Conservation (phyloP, 2,113 vertebrate species). For the Antechinus flavipes region DNA sequence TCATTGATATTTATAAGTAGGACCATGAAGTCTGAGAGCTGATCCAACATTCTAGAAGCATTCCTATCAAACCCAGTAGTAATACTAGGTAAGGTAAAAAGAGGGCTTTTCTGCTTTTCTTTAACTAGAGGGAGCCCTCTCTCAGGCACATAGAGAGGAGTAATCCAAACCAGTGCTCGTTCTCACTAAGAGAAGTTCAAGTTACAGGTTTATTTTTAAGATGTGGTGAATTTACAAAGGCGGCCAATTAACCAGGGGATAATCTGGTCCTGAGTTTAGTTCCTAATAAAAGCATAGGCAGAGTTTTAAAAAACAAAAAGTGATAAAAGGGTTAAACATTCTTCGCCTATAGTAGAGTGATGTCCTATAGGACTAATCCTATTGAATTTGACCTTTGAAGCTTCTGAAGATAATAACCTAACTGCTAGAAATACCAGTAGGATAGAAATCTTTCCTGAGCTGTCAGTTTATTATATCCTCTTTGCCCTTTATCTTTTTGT, state of each 20-base stretch:
- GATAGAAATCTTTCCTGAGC: slow-evolving; percentile 51
- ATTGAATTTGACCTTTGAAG: slow-evolving; percentile 38
- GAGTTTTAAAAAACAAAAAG: slow-evolving; percentile 1
- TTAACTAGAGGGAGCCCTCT: background rate
- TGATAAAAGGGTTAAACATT: slow-evolving; percentile 35
- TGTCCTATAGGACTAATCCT: slow-evolving; percentile 6
- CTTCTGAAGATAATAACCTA: slow-evolving; percentile 36
- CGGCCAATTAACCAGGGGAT: background rate
- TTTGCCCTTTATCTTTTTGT: slow-evolving; percentile 47
- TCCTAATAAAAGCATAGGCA: slow-evolving; percentile 7
- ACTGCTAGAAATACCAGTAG: slow-evolving; percentile 40
- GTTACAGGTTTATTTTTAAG: background rate
- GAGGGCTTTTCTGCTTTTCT: background rate
- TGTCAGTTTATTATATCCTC: background rate
- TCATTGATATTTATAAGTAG: background rate
- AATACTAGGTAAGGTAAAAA: background rate
- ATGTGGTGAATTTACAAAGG: background rate
- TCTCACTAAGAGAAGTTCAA: background rate
- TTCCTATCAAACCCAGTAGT: background rate
- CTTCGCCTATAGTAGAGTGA: slow-evolving; percentile 33
- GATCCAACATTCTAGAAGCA: background rate
- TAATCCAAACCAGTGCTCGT: background rate
- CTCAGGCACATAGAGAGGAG: background rate
- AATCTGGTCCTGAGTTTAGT: slow-evolving; percentile 12
- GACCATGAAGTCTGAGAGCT: background rate